Percentiles rank a stretch among this genome's conserved stretches.
Conservation (phyloP, 2,113 vertebrate genomes). For the Arenaria interpres region DNA sequence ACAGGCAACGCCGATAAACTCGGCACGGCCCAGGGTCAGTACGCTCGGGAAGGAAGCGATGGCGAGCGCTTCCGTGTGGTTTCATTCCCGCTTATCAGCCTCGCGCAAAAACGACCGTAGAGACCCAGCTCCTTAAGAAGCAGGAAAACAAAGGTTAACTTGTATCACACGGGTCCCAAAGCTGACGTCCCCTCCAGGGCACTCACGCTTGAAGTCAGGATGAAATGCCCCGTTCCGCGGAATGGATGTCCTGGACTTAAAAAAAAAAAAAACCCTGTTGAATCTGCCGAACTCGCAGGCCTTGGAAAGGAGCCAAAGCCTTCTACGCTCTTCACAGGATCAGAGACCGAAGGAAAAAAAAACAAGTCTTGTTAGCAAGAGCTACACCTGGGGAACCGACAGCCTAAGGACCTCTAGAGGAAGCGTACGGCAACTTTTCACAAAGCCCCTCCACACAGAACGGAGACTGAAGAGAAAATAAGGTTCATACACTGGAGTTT, state of each 20-base stretch:
- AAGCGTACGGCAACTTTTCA: neutral
- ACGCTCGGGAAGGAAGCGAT: neutral
- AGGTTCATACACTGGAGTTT: neutral
- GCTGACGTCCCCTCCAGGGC: neutral
- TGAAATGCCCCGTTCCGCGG: neutral
- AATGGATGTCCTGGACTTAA: constrained; percentile 21
- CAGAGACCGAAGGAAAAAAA: neutral
- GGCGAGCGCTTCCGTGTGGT: neutral
- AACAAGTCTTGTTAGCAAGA: constrained; percentile 17
- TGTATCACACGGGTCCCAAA: neutral
- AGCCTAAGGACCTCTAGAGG: neutral
- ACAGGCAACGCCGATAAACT: neutral
- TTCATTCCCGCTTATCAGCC: neutral
- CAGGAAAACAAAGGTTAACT: neutral
- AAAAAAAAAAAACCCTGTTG: neutral
- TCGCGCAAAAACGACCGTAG: neutral
- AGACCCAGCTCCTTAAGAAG: neutral
- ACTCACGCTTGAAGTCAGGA: neutral
- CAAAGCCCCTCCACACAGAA: neutral
- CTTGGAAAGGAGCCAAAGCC: neutral
- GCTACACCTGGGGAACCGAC: neutral
- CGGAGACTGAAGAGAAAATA: neutral
- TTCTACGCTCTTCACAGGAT: neutral
- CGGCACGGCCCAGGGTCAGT: neutral
- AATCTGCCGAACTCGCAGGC: constrained; percentile 31